A percentile compares a stretch with the other conserved stretches of the same genome.
These are phyloP conservation scores for Panthera tigris DNA, from an alignment of 2,113 vertebrate species.

Conservation along the genomic window DNA sequence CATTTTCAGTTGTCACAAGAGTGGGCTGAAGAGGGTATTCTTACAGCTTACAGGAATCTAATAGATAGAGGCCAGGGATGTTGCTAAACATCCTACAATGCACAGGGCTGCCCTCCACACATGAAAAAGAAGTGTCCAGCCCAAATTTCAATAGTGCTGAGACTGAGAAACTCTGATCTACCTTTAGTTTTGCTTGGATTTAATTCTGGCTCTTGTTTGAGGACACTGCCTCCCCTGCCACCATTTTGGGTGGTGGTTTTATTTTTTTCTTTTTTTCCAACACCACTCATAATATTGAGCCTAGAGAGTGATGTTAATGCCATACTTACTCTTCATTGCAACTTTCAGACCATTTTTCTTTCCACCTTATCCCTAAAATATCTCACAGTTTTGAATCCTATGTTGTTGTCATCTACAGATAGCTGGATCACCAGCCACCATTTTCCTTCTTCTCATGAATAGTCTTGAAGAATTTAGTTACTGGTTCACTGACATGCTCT, in stretches of 20 bases:
- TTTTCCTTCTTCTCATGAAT: not conserved
- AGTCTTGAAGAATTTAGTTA: not conserved
- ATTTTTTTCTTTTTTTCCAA: not conserved
- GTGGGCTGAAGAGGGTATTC: accelerated
- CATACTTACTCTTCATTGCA: not conserved
- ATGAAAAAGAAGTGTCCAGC: not conserved
- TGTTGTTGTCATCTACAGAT: not conserved
- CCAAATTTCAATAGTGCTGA: not conserved
- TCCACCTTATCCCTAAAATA: not conserved
- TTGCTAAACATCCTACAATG: not conserved
- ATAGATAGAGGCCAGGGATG: not conserved
- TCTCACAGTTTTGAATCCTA: not conserved
- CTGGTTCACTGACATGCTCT: not conserved
- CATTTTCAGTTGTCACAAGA: not conserved
- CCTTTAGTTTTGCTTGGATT: not conserved
- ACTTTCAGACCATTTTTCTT: not conserved
- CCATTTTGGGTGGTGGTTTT: not conserved
- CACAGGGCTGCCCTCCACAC: not conserved
- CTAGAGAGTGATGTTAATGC: not conserved
- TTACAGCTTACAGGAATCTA: not conserved
- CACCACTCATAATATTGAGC: not conserved
- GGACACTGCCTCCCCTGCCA: not conserved
- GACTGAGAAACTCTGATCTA: not conserved
- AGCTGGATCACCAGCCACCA: not conserved
- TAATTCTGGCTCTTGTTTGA: not conserved